These are phyloP conservation scores for Pilophorus perplexus DNA, from an alignment of 2,888 invertebrate genomes.

Conservation along the genomic window DNA sequence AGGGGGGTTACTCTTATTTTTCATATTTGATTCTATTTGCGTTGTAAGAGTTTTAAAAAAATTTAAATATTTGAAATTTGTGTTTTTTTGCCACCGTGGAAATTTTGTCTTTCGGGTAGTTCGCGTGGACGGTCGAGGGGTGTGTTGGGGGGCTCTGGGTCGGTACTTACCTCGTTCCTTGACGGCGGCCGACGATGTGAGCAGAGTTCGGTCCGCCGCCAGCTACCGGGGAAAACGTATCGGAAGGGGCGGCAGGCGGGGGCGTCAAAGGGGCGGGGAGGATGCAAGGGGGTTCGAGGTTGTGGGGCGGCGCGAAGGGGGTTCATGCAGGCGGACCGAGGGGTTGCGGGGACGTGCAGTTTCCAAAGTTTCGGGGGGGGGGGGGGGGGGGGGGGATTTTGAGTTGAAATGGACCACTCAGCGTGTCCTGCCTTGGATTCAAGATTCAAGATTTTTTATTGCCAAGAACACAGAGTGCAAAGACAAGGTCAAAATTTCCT, in stretches of 20 bases:
- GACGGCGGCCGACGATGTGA: constrained; percentile 30
- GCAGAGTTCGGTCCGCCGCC: background rate
- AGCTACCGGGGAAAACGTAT: background rate
- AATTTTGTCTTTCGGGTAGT: background rate
- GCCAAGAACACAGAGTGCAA: no score
- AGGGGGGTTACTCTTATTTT: no score
- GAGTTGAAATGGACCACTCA: no score
- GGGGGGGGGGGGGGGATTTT: no score
- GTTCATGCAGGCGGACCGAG: background rate
- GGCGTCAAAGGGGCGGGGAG: background rate
- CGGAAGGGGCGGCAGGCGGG: background rate
- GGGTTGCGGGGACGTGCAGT: background rate
- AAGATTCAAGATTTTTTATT: no score
- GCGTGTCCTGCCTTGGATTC: no score
- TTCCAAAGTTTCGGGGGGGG: no score
- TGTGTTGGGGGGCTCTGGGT: background rate
- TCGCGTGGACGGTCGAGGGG: background rate
- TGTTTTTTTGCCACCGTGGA: no score
- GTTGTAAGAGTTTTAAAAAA: background rate
- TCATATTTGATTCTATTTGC: background rate
- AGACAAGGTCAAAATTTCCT: no score
- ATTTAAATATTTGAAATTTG: no score
- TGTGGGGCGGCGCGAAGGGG: background rate
- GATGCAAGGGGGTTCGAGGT: background rate
- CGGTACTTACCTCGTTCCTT: constrained; percentile 29